Evolutionary conservation across 2,113 vertebrate genomes (phyloP).

Genomic region (Cygnus atratus): DNA sequence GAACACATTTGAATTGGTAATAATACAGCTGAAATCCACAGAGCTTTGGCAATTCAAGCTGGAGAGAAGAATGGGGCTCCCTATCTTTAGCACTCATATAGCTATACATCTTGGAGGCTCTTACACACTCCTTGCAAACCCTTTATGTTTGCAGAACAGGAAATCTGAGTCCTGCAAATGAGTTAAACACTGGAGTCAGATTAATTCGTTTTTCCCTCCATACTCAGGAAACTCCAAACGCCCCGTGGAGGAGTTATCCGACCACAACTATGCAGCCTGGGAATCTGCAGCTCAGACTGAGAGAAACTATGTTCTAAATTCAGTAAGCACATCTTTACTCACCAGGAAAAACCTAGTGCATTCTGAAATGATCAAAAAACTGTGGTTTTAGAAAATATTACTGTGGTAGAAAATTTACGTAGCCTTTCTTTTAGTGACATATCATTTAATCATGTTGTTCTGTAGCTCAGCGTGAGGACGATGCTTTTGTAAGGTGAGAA

Average conservation of each 20-base stretch:
- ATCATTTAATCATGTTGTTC: slow-evolving; percentile 26
- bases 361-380: not conserved
- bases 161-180: slow-evolving; percentile 47
- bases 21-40: slow-evolving; percentile 56
- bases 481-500: slow-evolving; percentile 13
- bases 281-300: slow-evolving; percentile 16
- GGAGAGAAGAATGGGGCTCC: slow-evolving; percentile 17
- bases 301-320: slow-evolving; percentile 19
- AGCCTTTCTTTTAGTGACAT: slow-evolving; percentile 12
- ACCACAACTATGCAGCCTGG: slow-evolving; percentile 19
- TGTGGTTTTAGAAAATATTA: slow-evolving; percentile 10
- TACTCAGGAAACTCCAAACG: slow-evolving; percentile 12
- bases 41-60: slow-evolving; percentile 25
- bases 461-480: not conserved
- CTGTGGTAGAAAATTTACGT: not conserved
- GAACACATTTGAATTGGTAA: slow-evolving; percentile 51
- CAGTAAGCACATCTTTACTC: slow-evolving; percentile 26
- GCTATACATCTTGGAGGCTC: slow-evolving; percentile 33
- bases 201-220: slow-evolving; percentile 14
- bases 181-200: slow-evolving; percentile 25
- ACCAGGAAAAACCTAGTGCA: not conserved
- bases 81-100: slow-evolving; percentile 35
- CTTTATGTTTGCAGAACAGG: slow-evolving; percentile 32
- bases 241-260: not conserved
- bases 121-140: not conserved